A percentile compares a stretch with the other conserved stretches of the same genome.
phyloP scores from a whole-genome alignment of 2,113 vertebrate species.

The Ellobius talpinus region DNA sequence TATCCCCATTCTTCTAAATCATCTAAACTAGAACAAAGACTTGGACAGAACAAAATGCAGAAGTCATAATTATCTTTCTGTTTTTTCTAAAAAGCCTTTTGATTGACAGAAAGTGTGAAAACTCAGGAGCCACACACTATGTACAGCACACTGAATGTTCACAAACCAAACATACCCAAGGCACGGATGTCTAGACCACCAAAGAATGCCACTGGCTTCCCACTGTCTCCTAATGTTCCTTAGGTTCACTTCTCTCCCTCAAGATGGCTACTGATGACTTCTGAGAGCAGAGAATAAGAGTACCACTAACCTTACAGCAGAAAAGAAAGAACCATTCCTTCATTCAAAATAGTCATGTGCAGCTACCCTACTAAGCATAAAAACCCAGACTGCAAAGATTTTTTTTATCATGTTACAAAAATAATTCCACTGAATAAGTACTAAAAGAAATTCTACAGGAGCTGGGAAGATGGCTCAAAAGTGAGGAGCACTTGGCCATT shows the following conservation, averaged over 20 bases:
- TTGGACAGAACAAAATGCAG: background rate
- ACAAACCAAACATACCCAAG: background rate
- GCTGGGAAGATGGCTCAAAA: background rate
- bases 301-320: background rate
- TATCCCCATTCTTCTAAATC: background rate
- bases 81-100: background rate
- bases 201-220: background rate
- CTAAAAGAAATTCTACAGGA: background rate
- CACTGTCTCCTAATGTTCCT: accelerated
- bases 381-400: background rate
- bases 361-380: background rate
- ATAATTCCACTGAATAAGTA: conserved; percentile 13
- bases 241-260: background rate
- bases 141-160: background rate
- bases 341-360: background rate
- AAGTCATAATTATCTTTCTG: background rate
- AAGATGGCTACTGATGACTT: background rate
- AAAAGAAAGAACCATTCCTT: background rate
- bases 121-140: background rate
- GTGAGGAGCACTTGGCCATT: background rate
- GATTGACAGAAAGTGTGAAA: background rate
- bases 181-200: background rate
- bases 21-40: conserved; percentile 16
- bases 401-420: background rate
- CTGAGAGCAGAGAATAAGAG: background rate